phyloP scores from a whole-genome alignment of 2,888 invertebrate genomes.

The Rugalucina vietnamica region DNA sequence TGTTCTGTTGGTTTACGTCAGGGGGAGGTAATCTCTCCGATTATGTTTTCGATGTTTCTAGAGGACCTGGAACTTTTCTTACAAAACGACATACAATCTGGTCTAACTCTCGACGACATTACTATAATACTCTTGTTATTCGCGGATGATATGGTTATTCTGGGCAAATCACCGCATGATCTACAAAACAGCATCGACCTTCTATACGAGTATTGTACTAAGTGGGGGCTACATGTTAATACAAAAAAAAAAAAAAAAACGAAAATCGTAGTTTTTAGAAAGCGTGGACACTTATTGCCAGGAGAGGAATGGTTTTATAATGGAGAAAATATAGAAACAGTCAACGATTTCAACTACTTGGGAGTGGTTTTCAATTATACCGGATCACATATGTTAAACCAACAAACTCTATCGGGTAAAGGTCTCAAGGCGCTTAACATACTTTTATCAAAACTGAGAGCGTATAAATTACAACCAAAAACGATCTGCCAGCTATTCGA shows the following conservation, averaged over 20 bases:
- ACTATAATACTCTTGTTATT: conserved; percentile 12
- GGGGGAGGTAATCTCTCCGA: conserved; percentile 17
- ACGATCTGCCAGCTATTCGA: conserved; percentile 30
- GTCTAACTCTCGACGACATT: conserved; percentile 6
- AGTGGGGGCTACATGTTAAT: conserved; percentile 17
- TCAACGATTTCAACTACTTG: conserved; percentile 24
- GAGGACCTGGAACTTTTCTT: conserved; percentile 27
- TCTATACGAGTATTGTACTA: conserved; percentile 8
- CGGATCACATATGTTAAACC: not conserved
- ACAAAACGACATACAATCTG: not conserved
- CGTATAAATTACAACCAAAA: conserved; percentile 5
- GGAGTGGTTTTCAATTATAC: conserved; percentile 13
- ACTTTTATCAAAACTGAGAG: not conserved
- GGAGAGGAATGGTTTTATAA: conserved; percentile 18
- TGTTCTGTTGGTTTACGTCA: no score
- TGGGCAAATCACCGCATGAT: not conserved
- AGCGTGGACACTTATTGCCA: not conserved
- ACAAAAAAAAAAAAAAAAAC: not conserved
- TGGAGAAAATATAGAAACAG: not conserved
- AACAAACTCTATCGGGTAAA: not conserved
- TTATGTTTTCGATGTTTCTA: conserved; percentile 24
- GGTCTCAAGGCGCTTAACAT: conserved; percentile 20
- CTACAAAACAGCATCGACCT: conserved; percentile 5
- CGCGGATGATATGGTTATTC: conserved; percentile 30
- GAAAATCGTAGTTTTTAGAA: conserved; percentile 19